Evolutionary conservation across 2,888 invertebrate species (phyloP).

Genomic region (Agriopis aurantiaria): DNA sequence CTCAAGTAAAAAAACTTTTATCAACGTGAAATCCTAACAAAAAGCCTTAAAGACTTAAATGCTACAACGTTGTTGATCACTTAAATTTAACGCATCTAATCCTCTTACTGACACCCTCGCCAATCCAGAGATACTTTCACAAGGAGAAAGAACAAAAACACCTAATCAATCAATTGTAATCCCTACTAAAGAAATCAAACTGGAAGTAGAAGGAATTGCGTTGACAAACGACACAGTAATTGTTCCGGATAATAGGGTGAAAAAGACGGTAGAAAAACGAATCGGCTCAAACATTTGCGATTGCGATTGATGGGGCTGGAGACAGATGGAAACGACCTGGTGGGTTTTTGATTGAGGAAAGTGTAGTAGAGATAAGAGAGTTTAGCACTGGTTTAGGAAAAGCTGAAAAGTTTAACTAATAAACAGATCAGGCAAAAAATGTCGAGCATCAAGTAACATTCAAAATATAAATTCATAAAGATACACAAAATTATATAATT

Average conservation of each 20-base stretch:
- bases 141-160: constrained; percentile 54
- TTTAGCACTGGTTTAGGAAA: neutral
- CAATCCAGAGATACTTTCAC: constrained; percentile 37
- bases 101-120: constrained; percentile 36
- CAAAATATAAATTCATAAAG: neutral
- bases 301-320: constrained; percentile 76
- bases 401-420: neutral
- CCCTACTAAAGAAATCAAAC: constrained; percentile 75
- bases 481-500: neutral
- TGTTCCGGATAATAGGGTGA: constrained; percentile 68
- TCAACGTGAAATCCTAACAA: constrained; percentile 26
- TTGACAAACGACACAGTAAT: constrained; percentile 84
- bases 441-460: neutral
- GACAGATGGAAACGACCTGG: constrained; percentile 71
- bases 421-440: neutral
- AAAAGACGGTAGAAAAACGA: constrained; percentile 69
- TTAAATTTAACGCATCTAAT: constrained; percentile 33
- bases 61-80: constrained; percentile 25
- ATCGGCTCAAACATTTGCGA: constrained; percentile 70
- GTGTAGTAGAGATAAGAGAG: constrained; percentile 15
- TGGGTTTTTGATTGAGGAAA: constrained; percentile 57
- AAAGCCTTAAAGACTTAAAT: constrained; percentile 28
- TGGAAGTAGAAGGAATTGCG: constrained; percentile 61
- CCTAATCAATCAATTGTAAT: constrained; percentile 77
- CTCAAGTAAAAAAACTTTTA: neutral